These are phyloP conservation scores for Oreochromis mossambicus DNA, from an alignment of 2,797 vertebrate genomes.

Conservation along the genomic window DNA sequence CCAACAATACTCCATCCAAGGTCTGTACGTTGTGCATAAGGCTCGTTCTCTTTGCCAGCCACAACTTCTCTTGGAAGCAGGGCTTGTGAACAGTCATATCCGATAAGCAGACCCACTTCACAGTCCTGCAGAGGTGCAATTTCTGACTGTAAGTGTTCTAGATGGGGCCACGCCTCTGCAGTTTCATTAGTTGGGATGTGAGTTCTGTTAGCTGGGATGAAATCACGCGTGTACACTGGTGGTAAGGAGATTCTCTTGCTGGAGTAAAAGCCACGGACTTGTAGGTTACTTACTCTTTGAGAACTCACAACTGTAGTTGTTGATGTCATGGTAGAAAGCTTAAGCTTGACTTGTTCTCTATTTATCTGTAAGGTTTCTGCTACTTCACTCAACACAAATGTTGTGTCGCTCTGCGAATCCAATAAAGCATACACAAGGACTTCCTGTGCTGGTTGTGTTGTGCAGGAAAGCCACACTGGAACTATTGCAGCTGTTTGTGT, in stretches of 20 bases:
- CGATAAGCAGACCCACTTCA: not conserved
- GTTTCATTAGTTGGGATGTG: not conserved
- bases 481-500: not conserved
- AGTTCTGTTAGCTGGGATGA: slow-evolving; percentile 28
- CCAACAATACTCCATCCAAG: not conserved
- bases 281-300: not conserved
- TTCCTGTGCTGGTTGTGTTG: too few relatives aligned
- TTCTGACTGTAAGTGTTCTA: not conserved
- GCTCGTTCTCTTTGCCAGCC: not conserved
- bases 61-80: not conserved
- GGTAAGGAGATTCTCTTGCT: not conserved
- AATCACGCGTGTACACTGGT: not conserved
- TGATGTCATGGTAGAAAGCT: too few relatives aligned
- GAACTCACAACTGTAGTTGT: too few relatives aligned
- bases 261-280: not conserved
- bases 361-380: too few relatives aligned
- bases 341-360: too few relatives aligned
- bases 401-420: too few relatives aligned
- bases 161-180: not conserved
- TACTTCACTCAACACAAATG: too few relatives aligned
- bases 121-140: not conserved
- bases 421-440: too few relatives aligned
- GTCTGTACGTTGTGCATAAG: not conserved
- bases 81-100: not conserved
- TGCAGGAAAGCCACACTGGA: too few relatives aligned